Percentiles rank a stretch among this genome's conserved stretches.
Evolutionary conservation across 2,888 invertebrate species (phyloP).

Genomic region (Agelastica alni): DNA sequence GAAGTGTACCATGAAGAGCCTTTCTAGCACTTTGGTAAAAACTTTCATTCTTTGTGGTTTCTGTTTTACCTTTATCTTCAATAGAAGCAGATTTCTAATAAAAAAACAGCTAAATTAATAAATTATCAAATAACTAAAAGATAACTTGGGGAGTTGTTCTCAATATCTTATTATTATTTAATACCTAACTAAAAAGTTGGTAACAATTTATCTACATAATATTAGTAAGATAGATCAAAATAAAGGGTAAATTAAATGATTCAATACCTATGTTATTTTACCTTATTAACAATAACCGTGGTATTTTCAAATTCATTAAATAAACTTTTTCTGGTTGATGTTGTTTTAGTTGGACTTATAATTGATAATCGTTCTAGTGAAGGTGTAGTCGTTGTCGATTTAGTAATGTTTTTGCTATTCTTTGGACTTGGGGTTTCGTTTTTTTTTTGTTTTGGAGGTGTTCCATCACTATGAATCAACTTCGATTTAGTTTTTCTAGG

Average conservation of each 20-base stretch:
- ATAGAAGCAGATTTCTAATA: too few relatives aligned
- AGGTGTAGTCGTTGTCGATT: conserved; percentile 24
- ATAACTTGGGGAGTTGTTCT: too few relatives aligned
- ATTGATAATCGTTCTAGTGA: conserved; percentile 30
- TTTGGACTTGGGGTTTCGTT: conserved; percentile 3
- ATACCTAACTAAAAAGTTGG: too few relatives aligned
- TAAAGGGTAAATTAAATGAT: not conserved
- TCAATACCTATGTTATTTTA: not conserved
- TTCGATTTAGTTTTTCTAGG: conserved; percentile 23
- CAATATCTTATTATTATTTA: too few relatives aligned
- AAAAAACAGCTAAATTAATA: too few relatives aligned
- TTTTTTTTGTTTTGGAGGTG: conserved; percentile 53
- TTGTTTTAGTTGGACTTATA: conserved; percentile 25
- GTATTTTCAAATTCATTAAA: conserved; percentile 29
- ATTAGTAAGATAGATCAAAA: not conserved
- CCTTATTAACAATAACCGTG: not conserved
- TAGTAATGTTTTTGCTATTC: conserved; percentile 2
- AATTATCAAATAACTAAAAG: too few relatives aligned
- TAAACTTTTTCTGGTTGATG: conserved; percentile 12
- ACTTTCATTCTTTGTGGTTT: conserved; percentile 17
- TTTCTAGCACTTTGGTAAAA: conserved; percentile 51
- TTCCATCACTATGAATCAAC: conserved; percentile 36
- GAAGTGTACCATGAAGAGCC: conserved; percentile 53
- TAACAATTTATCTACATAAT: too few relatives aligned
- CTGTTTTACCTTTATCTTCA: conserved; percentile 2